phyloP scores from a whole-genome alignment of 2,888 invertebrate genomes.

The Machimus atricapillus region DNA sequence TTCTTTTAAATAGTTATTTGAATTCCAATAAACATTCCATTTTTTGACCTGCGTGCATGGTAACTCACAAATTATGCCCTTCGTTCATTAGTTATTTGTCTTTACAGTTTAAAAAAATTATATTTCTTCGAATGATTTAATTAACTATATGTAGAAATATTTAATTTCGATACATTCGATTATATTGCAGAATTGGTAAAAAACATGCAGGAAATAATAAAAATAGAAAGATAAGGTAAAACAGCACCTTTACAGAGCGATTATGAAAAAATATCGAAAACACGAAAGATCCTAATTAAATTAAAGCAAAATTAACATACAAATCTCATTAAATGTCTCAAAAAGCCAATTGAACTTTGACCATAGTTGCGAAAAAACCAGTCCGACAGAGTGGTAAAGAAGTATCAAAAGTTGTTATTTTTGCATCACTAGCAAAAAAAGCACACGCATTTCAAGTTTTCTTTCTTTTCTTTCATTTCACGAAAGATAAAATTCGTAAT shows the following conservation, averaged over 20 bases:
- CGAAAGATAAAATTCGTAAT: not conserved
- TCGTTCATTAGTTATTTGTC: not conserved
- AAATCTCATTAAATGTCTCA: not conserved
- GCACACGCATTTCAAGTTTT: not conserved
- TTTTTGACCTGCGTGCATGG: too few species aligned
- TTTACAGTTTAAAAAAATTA: not conserved
- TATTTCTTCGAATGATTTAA: not conserved
- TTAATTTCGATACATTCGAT: not conserved
- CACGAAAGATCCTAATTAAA: too few species aligned
- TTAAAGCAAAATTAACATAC: not conserved
- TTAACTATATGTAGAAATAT: not conserved
- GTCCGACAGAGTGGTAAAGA: not conserved
- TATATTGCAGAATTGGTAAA: too few species aligned
- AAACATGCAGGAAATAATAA: not conserved
- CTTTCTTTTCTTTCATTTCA: not conserved
- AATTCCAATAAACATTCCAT: too few species aligned
- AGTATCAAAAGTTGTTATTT: not conserved
- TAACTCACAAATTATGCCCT: not conserved
- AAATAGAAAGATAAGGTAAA: not conserved
- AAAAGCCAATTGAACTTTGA: not conserved
- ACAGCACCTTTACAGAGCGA: not conserved
- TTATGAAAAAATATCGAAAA: not conserved
- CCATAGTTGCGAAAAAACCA: not conserved
- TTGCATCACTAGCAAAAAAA: not conserved
- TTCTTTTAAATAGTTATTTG: too few species aligned